Evolutionary conservation across 2,888 invertebrate genomes (phyloP).

Genomic region (Kuschelorhynchus macadamiae): DNA sequence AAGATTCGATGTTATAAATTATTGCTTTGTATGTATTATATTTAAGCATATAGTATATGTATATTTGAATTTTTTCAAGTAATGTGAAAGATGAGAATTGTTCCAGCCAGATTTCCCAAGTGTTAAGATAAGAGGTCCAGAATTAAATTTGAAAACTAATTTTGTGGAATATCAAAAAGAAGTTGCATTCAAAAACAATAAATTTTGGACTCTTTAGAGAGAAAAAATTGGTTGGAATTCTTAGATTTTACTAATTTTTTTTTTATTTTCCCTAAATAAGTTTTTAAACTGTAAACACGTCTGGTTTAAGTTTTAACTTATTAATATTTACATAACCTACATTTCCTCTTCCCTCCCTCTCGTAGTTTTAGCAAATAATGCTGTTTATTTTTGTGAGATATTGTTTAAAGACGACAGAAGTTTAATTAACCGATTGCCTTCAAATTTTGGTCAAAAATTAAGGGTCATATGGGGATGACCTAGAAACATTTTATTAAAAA

Average conservation of each 20-base stretch:
- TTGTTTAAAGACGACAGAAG: conserved; percentile 29
- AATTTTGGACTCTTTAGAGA: no score
- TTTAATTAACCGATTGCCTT: no score
- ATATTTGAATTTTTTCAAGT: not conserved
- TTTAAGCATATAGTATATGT: conserved; percentile 2
- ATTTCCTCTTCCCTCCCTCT: no score
- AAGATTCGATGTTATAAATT: not conserved
- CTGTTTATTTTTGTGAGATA: conserved; percentile 38
- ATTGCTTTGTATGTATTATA: conserved; percentile 10
- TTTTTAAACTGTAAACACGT: conserved; percentile 20
- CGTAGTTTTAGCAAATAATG: conserved; percentile 5
- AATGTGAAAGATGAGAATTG: conserved; percentile 3
- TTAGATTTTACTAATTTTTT: not conserved
- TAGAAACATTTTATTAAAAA: no score
- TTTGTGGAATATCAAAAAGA: no score
- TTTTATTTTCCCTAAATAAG: conserved; percentile 2
- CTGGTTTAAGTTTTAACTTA: conserved; percentile 28
- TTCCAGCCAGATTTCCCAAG: no score
- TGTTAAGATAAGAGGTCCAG: no score
- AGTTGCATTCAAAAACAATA: no score
- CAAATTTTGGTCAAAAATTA: no score
- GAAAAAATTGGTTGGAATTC: not conserved
- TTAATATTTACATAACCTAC: conserved; percentile 10
- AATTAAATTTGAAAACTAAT: no score
- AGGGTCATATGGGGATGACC: no score